Conservation (phyloP, 2,888 invertebrate species). For the Cantharis rufa region DNA sequence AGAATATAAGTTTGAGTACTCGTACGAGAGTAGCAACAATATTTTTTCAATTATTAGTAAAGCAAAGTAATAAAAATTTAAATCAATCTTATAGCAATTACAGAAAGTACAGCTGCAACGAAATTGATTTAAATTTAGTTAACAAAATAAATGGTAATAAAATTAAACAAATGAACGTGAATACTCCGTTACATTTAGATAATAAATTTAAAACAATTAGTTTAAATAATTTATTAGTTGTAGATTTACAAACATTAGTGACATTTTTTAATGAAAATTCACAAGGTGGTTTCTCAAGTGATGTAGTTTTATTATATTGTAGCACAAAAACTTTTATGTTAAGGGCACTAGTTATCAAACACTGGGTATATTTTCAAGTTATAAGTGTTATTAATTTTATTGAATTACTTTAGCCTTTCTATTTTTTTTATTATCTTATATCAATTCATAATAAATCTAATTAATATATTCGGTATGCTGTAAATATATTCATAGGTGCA, state of each 20-base stretch:
- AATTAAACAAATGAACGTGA: neutral
- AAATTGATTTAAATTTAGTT: neutral
- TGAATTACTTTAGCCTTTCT: neutral
- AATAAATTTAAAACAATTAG: neutral
- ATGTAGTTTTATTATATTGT: conserved; percentile 18
- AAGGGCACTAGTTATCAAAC: conserved; percentile 5
- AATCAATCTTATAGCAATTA: neutral
- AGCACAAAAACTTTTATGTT: conserved; percentile 2
- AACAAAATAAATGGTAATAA: neutral
- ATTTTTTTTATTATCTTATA: neutral
- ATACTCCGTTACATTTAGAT: neutral
- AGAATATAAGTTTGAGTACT: neutral
- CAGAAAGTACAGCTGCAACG: neutral
- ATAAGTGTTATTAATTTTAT: conserved; percentile 4
- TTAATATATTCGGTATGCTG: neutral
- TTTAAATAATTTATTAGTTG: neutral
- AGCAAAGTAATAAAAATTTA: conserved; percentile 3
- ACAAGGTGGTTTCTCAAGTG: conserved; percentile 11
- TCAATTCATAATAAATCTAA: neutral
- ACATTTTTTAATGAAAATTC: neutral
- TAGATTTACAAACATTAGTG: neutral
- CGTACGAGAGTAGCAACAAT: neutral
- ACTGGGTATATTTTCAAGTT: conserved; percentile 9
- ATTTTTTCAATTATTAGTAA: conserved; percentile 1
- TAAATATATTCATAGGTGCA: neutral